Evolutionary conservation across 2,888 invertebrate genomes (phyloP).

Genomic region (Eupelmus urozonus): DNA sequence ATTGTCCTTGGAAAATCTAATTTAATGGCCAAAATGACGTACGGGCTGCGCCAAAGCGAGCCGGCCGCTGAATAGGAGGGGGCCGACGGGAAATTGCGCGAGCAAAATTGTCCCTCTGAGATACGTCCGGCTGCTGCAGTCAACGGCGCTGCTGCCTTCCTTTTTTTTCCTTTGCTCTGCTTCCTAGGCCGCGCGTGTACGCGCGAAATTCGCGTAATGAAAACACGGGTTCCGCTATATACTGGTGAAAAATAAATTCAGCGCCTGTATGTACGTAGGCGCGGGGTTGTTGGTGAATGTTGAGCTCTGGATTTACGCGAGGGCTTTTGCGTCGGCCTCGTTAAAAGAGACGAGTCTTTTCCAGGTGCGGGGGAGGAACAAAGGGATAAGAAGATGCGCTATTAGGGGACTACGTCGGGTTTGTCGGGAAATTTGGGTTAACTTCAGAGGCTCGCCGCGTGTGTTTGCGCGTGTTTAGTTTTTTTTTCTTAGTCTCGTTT

Average conservation of each 20-base stretch:
- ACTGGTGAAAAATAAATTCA: slow-evolving; percentile 5
- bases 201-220: slow-evolving; percentile 21
- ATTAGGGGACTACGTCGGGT: slow-evolving; percentile 2
- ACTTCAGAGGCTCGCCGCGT: no score
- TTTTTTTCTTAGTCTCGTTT: no score
- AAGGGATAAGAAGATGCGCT: slow-evolving; percentile 19
- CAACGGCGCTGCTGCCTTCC: background rate
- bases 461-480: no score
- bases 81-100: slow-evolving; percentile 41
- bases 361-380: background rate
- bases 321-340: background rate
- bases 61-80: background rate
- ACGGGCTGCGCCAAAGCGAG: background rate
- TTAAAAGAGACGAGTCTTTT: slow-evolving; percentile 19
- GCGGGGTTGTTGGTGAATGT: background rate
- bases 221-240: slow-evolving; percentile 31
- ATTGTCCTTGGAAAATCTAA: slow-evolving; percentile 53
- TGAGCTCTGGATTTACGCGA: no score
- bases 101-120: slow-evolving; percentile 52
- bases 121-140: slow-evolving; percentile 30
- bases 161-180: background rate
- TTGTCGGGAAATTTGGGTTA: slow-evolving; percentile 29
- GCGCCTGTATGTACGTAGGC: no score
- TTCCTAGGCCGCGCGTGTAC: background rate
- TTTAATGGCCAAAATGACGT: slow-evolving; percentile 43